Conservation (phyloP, 2,113 vertebrate genomes). For the Dryoscopus gambensis region DNA sequence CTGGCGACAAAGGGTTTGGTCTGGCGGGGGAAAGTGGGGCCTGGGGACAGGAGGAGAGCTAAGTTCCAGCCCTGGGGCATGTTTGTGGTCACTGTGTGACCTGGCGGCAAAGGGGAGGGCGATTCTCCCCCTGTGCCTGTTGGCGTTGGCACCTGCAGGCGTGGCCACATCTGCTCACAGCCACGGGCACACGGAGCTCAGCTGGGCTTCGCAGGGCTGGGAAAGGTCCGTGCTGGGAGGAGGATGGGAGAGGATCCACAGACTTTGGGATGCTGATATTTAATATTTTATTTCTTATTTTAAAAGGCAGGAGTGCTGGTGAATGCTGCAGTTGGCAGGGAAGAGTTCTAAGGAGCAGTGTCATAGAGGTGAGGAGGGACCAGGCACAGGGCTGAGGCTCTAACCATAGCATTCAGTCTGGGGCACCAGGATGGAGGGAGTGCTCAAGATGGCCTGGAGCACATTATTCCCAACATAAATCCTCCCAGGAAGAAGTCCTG, state of each 20-base stretch:
- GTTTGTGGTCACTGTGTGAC: background rate
- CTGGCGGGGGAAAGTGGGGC: background rate
- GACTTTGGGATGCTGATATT: background rate
- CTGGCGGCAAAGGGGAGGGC: background rate
- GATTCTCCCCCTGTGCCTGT: background rate
- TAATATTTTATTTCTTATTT: background rate
- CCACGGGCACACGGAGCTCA: background rate
- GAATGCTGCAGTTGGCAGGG: background rate
- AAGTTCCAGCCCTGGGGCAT: background rate
- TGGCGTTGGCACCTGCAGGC: background rate
- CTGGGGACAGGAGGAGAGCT: background rate
- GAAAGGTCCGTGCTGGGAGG: background rate
- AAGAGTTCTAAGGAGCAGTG: background rate
- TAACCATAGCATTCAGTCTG: background rate
- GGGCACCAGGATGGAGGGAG: background rate
- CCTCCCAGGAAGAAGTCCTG: background rate
- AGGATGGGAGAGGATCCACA: background rate
- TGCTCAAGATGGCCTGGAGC: background rate
- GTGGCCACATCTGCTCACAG: background rate
- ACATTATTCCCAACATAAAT: background rate
- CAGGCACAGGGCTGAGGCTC: background rate
- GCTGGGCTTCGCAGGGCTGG: background rate
- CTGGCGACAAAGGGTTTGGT: background rate
- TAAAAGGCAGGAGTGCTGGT: accelerated
- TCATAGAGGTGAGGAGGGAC: background rate